Conservation (phyloP, 2,113 vertebrate species). For the Stigmatopora argus region DNA sequence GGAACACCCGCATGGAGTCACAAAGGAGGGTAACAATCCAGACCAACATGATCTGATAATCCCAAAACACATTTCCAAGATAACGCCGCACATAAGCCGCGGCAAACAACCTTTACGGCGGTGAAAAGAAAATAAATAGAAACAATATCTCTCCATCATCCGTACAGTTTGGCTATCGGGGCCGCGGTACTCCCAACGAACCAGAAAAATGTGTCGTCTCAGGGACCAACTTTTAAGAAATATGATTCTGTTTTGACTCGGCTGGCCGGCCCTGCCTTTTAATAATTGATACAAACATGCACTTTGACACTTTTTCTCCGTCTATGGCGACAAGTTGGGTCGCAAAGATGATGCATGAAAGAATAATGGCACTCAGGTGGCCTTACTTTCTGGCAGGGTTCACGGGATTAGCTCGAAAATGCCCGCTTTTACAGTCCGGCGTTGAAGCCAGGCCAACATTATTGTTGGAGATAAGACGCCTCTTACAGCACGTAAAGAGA, state of each 20-base stretch:
- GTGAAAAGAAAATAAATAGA: not conserved
- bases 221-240: conserved; percentile 28
- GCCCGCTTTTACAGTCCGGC: conserved; percentile 37
- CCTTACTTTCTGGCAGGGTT: conserved; percentile 30
- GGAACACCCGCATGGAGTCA: not conserved
- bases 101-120: not conserved
- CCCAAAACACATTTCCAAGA: conserved; percentile 6
- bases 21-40: not conserved
- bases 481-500: conserved; percentile 40
- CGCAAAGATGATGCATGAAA: conserved; percentile 49
- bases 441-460: not conserved
- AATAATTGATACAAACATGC: conserved; percentile 66
- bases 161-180: conserved; percentile 10
- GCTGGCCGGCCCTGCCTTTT: conserved; percentile 32
- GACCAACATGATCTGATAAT: conserved; percentile 8
- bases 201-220: conserved; percentile 15
- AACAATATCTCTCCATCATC: not conserved
- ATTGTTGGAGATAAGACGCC: conserved; percentile 26
- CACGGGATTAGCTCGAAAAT: conserved; percentile 44
- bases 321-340: conserved; percentile 42
- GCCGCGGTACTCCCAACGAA: conserved; percentile 12
- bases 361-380: conserved; percentile 48
- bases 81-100: not conserved
- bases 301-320: conserved; percentile 51
- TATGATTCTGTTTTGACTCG: conserved; percentile 39